Evolutionary conservation across 2,113 vertebrate species (phyloP).

Genomic region (Pavo muticus): DNA sequence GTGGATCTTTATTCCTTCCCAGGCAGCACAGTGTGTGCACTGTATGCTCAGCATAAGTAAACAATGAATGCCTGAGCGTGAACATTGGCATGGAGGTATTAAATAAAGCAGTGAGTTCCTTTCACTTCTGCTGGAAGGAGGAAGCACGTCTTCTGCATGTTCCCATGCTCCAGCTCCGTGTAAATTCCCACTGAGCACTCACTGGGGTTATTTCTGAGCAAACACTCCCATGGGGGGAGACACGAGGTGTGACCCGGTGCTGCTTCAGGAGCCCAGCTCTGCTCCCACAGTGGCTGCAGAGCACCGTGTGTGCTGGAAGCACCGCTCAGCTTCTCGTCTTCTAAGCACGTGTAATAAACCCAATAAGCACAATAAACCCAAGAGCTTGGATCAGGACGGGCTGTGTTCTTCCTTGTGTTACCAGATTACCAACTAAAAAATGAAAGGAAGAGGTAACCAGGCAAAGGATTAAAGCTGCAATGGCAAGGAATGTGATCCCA

Average conservation of each 20-base stretch:
- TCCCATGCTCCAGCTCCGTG: neutral
- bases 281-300: neutral
- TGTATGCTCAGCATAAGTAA: conserved; percentile 43
- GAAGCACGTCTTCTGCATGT: neutral
- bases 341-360: neutral
- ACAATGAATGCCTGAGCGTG: conserved; percentile 19
- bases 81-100: neutral
- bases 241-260: no score
- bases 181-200: neutral
- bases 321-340: neutral
- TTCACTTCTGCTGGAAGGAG: neutral
- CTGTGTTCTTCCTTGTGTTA: neutral
- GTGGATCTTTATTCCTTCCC: conserved; percentile 57
- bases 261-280: neutral
- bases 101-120: neutral
- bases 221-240: neutral
- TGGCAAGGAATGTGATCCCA: neutral
- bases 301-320: neutral
- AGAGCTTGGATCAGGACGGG: neutral
- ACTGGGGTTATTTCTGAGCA: neutral
- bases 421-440: neutral
- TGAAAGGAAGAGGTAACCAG: neutral
- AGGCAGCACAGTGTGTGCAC: conserved; percentile 40
- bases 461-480: neutral
- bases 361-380: neutral